These are phyloP conservation scores for Gryon sp. DNA, from an alignment of 1,140 invertebrate genomes.

Conservation along the genomic window DNA sequence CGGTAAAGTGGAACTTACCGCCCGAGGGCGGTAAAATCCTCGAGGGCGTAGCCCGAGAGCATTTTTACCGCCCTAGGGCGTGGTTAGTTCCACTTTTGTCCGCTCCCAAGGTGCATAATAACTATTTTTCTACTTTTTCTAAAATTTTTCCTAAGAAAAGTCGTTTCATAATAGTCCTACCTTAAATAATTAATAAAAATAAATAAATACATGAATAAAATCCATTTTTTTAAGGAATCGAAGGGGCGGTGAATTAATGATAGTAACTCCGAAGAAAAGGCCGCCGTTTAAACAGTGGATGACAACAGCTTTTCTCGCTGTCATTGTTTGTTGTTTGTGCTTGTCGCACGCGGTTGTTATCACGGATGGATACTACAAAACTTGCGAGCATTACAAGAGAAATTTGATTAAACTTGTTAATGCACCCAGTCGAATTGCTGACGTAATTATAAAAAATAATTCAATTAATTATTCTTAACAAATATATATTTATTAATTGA, in stretches of 20 bases:
- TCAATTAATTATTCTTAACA: background rate
- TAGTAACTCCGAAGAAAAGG: conserved; percentile 80
- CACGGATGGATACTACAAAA: conserved; percentile 84
- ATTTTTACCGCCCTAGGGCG: no score
- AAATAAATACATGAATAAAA: no score
- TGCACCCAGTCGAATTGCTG: conserved; percentile 72
- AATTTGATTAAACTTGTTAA: conserved; percentile 78
- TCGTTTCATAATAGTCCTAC: no score
- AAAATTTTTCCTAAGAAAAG: no score
- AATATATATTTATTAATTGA: background rate
- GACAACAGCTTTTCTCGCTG: conserved; percentile 80
- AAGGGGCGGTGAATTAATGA: conserved; percentile 81
- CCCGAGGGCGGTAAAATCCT: no score
- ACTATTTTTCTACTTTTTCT: no score
- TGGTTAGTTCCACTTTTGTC: no score
- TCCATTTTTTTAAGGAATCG: conserved; percentile 72
- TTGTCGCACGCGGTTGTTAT: conserved; percentile 82
- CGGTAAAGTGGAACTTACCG: no score
- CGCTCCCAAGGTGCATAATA: no score
- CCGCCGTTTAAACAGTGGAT: conserved; percentile 82
- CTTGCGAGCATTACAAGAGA: conserved; percentile 83
- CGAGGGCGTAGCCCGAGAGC: no score
- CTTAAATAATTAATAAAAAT: no score
- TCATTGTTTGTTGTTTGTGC: conserved; percentile 82
- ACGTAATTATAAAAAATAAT: no score